Percentiles rank a stretch among this genome's conserved stretches.
phyloP scores from a whole-genome alignment of 2,113 vertebrate genomes.

The Piprites chloris region DNA sequence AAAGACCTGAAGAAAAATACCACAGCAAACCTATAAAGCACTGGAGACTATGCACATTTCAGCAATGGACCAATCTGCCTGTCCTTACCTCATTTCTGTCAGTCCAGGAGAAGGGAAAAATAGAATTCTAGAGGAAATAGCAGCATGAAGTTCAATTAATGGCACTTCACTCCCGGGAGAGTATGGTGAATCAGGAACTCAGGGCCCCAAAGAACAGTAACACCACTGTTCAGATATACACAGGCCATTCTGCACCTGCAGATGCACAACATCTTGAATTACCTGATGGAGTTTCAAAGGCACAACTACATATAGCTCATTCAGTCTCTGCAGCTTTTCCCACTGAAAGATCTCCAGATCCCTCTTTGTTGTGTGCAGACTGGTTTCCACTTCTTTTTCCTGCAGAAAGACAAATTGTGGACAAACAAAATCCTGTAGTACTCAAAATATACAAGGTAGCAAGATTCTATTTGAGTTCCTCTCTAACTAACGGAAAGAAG shows the following conservation, averaged over 20 bases:
- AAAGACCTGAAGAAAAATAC: background rate
- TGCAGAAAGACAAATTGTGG: conserved; percentile 53
- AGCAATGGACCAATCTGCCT: background rate
- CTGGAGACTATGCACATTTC: background rate
- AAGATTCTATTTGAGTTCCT: background rate
- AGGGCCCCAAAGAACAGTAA: background rate
- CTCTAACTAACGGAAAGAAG: background rate
- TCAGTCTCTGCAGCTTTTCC: conserved; percentile 88
- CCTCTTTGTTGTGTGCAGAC: conserved; percentile 67
- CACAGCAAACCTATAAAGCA: background rate
- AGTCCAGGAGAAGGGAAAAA: background rate
- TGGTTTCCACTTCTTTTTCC: conserved; percentile 76
- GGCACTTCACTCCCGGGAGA: background rate
- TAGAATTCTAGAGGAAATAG: background rate
- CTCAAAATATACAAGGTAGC: background rate
- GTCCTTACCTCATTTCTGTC: background rate
- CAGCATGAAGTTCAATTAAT: background rate
- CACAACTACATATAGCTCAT: conserved; percentile 85
- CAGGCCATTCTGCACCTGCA: background rate
- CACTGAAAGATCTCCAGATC: conserved; percentile 84
- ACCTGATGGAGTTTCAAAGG: conserved; percentile 93
- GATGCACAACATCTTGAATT: background rate
- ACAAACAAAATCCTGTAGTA: background rate
- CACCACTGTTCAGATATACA: background rate
- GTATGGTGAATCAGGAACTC: background rate